Percentiles rank a stretch among this genome's conserved stretches.
Evolutionary conservation across 2,888 invertebrate species (phyloP).

Genomic region (Abscondita cerata): DNA sequence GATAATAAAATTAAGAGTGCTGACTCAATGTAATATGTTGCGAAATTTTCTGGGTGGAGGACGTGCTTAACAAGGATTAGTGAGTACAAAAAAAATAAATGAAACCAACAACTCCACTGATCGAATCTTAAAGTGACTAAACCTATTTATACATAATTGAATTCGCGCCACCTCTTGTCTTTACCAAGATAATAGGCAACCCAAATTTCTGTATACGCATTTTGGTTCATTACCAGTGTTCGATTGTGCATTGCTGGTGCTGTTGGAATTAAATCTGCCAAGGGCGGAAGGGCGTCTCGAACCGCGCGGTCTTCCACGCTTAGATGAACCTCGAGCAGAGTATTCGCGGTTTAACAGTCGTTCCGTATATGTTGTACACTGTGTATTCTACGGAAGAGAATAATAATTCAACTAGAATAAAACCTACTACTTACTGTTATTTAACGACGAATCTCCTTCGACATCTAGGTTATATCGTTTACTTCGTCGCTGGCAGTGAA

Average conservation of each 20-base stretch:
- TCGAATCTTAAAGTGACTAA: too few relatives aligned
- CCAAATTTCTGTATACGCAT: too few relatives aligned
- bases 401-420: constrained; percentile 29
- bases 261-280: constrained; percentile 49
- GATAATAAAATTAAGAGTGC: too few relatives aligned
- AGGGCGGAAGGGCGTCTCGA: constrained; percentile 67
- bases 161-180: too few relatives aligned
- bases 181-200: too few relatives aligned
- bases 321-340: constrained; percentile 64
- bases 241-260: neutral
- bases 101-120: too few relatives aligned
- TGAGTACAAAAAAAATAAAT: too few relatives aligned
- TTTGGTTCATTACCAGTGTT: neutral
- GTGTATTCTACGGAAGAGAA: constrained; percentile 49
- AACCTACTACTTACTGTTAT: constrained; percentile 49
- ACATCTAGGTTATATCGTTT: constrained; percentile 49
- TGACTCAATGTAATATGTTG: too few relatives aligned
- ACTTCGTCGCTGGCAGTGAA: constrained; percentile 48
- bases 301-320: constrained; percentile 78
- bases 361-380: constrained; percentile 54
- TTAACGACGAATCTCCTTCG: constrained; percentile 52
- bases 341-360: constrained; percentile 58
- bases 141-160: too few relatives aligned
- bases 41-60: too few relatives aligned
- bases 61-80: too few relatives aligned